A percentile compares a stretch with the other conserved stretches of the same genome.
phyloP scores from a whole-genome alignment of 2,113 vertebrate genomes.

The Pomatostomus ruficeps region DNA sequence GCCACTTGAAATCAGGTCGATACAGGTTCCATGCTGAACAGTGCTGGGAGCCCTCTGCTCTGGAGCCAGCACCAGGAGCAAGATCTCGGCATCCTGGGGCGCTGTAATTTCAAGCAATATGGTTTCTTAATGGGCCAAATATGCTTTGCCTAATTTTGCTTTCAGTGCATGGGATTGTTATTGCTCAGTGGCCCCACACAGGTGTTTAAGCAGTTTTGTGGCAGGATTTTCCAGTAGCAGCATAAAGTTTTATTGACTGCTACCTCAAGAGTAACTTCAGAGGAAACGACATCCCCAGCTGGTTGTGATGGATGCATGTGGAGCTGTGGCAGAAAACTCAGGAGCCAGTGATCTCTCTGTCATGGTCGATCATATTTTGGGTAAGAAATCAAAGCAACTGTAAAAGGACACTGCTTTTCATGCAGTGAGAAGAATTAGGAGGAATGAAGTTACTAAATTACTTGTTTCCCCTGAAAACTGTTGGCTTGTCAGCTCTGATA shows the following conservation, averaged over 20 bases:
- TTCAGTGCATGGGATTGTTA: conserved; percentile 15
- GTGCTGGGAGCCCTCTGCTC: background rate
- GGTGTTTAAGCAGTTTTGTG: conserved; percentile 39
- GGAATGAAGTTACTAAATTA: background rate
- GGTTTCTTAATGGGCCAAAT: conserved; percentile 54
- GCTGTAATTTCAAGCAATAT: conserved; percentile 30
- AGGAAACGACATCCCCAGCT: background rate
- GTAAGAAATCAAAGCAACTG: background rate
- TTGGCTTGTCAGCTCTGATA: background rate
- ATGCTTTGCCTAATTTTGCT: conserved; percentile 33
- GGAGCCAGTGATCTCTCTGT: background rate
- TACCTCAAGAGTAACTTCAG: conserved; percentile 22
- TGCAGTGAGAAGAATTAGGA: background rate
- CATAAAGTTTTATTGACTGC: conserved; percentile 22
- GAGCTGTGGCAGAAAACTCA: background rate
- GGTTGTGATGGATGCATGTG: background rate
- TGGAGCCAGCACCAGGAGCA: background rate
- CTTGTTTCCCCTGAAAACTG: background rate
- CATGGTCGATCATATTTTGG: background rate
- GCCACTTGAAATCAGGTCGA: background rate
- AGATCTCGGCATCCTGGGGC: background rate
- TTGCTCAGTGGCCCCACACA: conserved; percentile 53
- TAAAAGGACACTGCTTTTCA: background rate
- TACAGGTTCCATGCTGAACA: background rate
- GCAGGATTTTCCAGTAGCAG: conserved; percentile 19